Percentiles rank a stretch among this genome's conserved stretches.
Conservation (phyloP, 64 coral and sea anemone genomes). For the Montipora foliosa region DNA sequence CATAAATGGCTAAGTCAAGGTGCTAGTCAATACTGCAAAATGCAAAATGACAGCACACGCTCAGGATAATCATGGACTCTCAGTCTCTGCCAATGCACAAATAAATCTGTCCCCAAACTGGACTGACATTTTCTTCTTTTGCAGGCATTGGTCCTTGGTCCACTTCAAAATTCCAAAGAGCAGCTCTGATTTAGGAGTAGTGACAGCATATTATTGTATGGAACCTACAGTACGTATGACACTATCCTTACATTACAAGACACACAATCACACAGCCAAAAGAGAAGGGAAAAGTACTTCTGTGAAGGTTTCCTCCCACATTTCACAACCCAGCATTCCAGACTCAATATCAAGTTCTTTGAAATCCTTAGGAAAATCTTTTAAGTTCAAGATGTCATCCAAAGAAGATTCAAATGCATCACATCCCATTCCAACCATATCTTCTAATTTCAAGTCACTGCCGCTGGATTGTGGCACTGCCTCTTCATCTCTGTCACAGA, state of each 20-base stretch:
- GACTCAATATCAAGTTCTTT: conserved; percentile 85
- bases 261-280: conserved; percentile 71
- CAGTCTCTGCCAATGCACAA: too few relatives aligned
- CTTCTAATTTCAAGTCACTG: conserved; percentile 63
- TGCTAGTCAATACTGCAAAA: too few relatives aligned
- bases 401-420: conserved; percentile 70
- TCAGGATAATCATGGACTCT: too few relatives aligned
- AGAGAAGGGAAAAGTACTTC: conserved; percentile 94
- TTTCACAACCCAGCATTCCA: conserved; percentile 75
- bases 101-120: too few relatives aligned
- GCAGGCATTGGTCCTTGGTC: not conserved
- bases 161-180: not conserved
- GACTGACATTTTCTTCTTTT: too few relatives aligned
- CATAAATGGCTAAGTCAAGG: too few relatives aligned
- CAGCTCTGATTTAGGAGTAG: not conserved
- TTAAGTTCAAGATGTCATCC: conserved; percentile 83
- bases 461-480: conserved; percentile 59
- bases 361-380: conserved; percentile 81
- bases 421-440: conserved; percentile 75
- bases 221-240: not conserved
- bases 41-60: too few relatives aligned
- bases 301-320: conserved; percentile 99
- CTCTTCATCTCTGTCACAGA: conserved; percentile 45
- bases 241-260: not conserved
- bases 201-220: not conserved